Conservation (phyloP, 1,140 invertebrate genomes). For the Brevipalpus yothersi region DNA sequence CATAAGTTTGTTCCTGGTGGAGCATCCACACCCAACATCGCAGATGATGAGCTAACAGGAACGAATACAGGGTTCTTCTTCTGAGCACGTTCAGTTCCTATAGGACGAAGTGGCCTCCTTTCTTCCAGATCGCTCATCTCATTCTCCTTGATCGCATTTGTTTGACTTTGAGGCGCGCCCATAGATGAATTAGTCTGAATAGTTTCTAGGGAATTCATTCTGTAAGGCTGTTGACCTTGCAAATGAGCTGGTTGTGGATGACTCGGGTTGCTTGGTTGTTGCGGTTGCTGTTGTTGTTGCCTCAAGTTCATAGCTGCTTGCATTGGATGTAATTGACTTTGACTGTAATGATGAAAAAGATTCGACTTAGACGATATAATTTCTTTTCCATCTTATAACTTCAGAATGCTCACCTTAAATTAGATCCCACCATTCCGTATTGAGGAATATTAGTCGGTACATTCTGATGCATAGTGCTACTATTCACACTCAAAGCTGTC, state of each 20-base stretch:
- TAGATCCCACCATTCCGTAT: background rate
- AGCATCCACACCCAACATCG: too few relatives aligned
- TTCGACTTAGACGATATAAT: too few relatives aligned
- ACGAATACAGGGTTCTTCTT: background rate
- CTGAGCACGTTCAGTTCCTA: slow-evolving; percentile 17
- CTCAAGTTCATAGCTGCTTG: background rate
- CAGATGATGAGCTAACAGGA: too few relatives aligned
- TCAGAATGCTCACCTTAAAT: background rate
- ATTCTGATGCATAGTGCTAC: background rate
- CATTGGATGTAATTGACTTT: background rate
- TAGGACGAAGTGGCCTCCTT: slow-evolving; percentile 14
- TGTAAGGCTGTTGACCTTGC: background rate
- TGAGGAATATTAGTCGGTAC: background rate
- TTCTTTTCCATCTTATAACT: too few relatives aligned
- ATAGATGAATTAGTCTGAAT: background rate
- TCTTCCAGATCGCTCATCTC: slow-evolving; percentile 10
- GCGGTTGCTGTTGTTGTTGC: background rate
- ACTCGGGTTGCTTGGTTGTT: background rate
- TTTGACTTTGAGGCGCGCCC: background rate
- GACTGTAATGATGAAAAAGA: background rate
- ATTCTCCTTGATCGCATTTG: background rate
- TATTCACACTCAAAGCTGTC: background rate
- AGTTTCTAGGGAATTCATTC: background rate
- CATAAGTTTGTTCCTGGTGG: too few relatives aligned
- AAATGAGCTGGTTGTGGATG: background rate